phyloP scores from a whole-genome alignment of 2,888 invertebrate genomes.

The Actias luna region DNA sequence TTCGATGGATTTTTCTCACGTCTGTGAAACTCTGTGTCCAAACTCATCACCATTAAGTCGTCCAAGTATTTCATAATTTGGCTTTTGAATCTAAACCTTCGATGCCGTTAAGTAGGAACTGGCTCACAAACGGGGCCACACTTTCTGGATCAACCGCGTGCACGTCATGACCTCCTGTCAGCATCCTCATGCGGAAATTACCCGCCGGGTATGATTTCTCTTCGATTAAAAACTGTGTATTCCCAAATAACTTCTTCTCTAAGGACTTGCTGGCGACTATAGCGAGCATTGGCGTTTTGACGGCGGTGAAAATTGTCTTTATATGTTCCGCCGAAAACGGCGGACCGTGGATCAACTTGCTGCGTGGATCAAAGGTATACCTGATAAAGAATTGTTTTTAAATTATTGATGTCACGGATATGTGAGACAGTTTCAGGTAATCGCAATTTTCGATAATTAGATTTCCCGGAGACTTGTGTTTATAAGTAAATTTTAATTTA shows the following conservation, averaged over 20 bases:
- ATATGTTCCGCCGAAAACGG: constrained; percentile 53
- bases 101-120: constrained; percentile 59
- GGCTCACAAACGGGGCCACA: constrained; percentile 61
- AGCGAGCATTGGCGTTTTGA: constrained; percentile 46
- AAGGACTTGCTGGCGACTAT: constrained; percentile 46
- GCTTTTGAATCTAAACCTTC: constrained; percentile 50
- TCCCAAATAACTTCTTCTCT: constrained; percentile 35
- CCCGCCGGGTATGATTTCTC: constrained; percentile 40
- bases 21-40: no score
- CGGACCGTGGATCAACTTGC: constrained; percentile 57
- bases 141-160: constrained; percentile 80
- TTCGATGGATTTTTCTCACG: no score
- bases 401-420: background rate
- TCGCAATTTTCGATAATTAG: no score
- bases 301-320: constrained; percentile 47
- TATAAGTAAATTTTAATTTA: no score
- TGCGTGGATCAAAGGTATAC: constrained; percentile 80
- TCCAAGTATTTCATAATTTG: constrained; percentile 43
- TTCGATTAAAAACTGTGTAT: constrained; percentile 49
- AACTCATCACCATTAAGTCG: no score
- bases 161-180: constrained; percentile 82
- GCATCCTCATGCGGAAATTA: constrained; percentile 49
- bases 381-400: constrained; percentile 38
- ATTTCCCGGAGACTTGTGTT: no score
- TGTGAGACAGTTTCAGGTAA: no score